These are phyloP conservation scores for Melierax canorus DNA, from an alignment of 2,113 vertebrate genomes.

Conservation along the genomic window DNA sequence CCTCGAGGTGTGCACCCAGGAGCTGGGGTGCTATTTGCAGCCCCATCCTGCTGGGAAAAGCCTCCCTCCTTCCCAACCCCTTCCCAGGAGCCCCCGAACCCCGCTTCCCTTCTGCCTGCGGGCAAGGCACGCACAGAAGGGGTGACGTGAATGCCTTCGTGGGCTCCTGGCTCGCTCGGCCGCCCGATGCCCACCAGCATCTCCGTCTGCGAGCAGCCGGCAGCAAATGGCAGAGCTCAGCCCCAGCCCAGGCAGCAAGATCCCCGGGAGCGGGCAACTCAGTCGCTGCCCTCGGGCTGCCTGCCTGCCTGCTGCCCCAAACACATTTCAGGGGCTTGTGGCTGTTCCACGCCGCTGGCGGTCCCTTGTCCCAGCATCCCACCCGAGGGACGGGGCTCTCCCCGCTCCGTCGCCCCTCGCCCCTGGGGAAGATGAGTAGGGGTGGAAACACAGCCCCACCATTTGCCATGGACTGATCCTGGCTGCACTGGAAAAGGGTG, in stretches of 20 bases:
- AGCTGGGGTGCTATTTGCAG: background rate
- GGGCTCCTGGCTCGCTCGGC: fast-evolving
- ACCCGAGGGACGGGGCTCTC: background rate
- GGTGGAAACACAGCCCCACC: no score
- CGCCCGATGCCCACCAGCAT: fast-evolving
- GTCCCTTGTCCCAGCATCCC: fast-evolving
- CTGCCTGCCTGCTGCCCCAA: background rate
- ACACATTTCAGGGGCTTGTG: background rate
- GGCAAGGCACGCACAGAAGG: background rate
- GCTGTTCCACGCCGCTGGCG: fast-evolving
- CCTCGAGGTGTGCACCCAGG: background rate
- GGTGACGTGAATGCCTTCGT: fast-evolving
- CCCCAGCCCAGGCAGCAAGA: fast-evolving
- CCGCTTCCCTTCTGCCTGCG: background rate
- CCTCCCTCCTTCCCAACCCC: background rate
- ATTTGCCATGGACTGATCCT: no score
- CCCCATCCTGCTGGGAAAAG: background rate
- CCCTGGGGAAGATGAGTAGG: fast-evolving
- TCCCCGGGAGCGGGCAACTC: background rate
- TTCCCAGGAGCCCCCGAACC: background rate
- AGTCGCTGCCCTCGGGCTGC: background rate
- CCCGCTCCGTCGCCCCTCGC: fast-evolving
- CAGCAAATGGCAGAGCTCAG: background rate
- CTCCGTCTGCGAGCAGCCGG: fast-evolving
- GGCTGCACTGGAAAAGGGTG: no score